Evolutionary conservation across 2,113 vertebrate species (phyloP).

Genomic region (Drymodes brunneopygia): DNA sequence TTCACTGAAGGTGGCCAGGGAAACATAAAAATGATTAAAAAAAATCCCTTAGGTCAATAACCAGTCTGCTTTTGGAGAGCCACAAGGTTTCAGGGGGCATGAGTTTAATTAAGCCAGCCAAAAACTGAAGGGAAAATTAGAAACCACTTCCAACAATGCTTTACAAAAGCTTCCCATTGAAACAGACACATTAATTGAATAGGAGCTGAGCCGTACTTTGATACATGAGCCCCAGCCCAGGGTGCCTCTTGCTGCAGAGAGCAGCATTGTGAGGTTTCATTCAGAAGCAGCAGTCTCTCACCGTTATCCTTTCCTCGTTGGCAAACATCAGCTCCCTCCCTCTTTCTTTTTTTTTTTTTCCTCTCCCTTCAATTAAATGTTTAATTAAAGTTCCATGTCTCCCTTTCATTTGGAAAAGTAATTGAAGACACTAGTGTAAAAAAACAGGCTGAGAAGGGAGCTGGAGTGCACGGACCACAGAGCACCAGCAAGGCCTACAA

Average conservation of each 20-base stretch:
- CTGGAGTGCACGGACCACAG: background rate
- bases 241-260: conserved; percentile 21
- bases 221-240: conserved; percentile 28
- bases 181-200: conserved; percentile 49
- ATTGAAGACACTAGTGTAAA: conserved; percentile 2
- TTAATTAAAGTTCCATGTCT: conserved; percentile 57
- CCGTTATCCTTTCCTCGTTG: background rate
- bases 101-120: conserved; percentile 57
- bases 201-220: conserved; percentile 35
- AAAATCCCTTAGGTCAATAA: conserved; percentile 39
- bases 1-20: background rate
- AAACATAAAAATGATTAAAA: conserved; percentile 11
- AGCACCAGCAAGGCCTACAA: background rate
- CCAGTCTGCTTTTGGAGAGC: background rate
- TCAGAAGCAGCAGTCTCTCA: conserved; percentile 40
- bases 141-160: conserved; percentile 36
- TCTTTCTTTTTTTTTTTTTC: background rate
- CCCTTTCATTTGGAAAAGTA: conserved; percentile 48
- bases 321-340: conserved; percentile 13
- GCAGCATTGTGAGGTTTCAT: conserved; percentile 24
- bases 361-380: conserved; percentile 41
- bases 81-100: background rate
- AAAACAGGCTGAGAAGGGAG: background rate
- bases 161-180: conserved; percentile 24
- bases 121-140: conserved; percentile 56